Evolutionary conservation across 2,113 vertebrate genomes (phyloP).

Genomic region (Chaenogobius annularis): DNA sequence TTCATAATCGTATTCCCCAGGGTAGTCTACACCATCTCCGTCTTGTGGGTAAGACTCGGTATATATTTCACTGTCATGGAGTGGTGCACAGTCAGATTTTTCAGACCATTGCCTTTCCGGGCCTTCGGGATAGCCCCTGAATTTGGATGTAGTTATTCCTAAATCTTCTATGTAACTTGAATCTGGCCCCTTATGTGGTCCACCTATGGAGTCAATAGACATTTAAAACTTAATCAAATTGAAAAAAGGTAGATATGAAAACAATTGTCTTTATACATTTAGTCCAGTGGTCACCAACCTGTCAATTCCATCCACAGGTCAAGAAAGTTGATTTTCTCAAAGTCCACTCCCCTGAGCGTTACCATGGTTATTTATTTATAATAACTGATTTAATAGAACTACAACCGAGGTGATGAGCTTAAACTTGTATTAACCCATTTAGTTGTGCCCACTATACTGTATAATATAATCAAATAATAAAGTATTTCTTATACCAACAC

Average conservation of each 20-base stretch:
- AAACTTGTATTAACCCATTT: too few relatives aligned
- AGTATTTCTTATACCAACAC: too few relatives aligned
- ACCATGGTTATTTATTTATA: too few relatives aligned
- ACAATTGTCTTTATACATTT: neutral
- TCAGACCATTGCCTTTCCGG: neutral
- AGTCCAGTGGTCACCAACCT: too few relatives aligned
- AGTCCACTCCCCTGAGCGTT: too few relatives aligned
- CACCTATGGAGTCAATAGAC: neutral
- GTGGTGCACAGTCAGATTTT: neutral
- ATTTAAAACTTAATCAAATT: neutral
- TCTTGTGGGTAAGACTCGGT: constrained; percentile 12
- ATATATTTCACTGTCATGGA: constrained; percentile 5
- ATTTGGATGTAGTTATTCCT: neutral
- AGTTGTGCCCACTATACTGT: too few relatives aligned
- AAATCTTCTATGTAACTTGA: neutral
- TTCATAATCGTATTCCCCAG: constrained; percentile 19
- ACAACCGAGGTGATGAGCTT: too few relatives aligned
- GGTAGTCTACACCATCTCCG: constrained; percentile 16
- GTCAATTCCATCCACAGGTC: too few relatives aligned
- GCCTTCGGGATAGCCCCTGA: neutral
- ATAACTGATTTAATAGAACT: too few relatives aligned
- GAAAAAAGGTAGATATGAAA: neutral
- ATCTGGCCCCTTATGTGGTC: neutral
- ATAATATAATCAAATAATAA: too few relatives aligned
- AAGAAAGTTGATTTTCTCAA: too few relatives aligned